Percentiles rank a stretch among this genome's conserved stretches.
Conservation (phyloP, 2,797 vertebrate genomes). For the Hippopotamyrus pictus region DNA sequence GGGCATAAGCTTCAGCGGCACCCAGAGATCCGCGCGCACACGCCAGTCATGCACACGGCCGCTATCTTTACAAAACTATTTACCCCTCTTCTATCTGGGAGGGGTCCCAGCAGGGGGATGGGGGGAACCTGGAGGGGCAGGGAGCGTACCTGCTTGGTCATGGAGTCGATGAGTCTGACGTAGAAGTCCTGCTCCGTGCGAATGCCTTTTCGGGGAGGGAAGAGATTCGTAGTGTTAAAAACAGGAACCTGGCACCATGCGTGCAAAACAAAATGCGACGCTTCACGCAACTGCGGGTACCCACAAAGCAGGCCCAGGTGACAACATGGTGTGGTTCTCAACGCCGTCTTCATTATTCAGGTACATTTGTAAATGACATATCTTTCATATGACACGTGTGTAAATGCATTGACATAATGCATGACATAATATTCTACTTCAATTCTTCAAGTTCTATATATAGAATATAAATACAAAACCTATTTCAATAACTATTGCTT, state of each 20-base stretch:
- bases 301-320: background rate
- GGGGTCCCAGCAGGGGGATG: background rate
- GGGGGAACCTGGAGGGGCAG: background rate
- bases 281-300: background rate
- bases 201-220: constrained; percentile 63
- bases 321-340: background rate
- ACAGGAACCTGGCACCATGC: background rate
- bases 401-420: background rate
- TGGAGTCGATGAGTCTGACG: constrained; percentile 89
- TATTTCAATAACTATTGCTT: background rate
- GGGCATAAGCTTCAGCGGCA: constrained; percentile 15
- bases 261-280: background rate
- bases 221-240: background rate
- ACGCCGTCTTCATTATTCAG: background rate
- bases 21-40: constrained; percentile 22
- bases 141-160: constrained; percentile 78
- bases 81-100: background rate
- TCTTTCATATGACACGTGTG: background rate
- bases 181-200: constrained; percentile 92
- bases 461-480: background rate
- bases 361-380: background rate
- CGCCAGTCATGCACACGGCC: background rate
- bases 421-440: background rate
- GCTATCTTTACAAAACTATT: background rate
- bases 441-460: background rate